Percentiles rank a stretch among this genome's conserved stretches.
Evolutionary conservation across 1,140 invertebrate genomes (phyloP).

Genomic region (Formica selysi): DNA sequence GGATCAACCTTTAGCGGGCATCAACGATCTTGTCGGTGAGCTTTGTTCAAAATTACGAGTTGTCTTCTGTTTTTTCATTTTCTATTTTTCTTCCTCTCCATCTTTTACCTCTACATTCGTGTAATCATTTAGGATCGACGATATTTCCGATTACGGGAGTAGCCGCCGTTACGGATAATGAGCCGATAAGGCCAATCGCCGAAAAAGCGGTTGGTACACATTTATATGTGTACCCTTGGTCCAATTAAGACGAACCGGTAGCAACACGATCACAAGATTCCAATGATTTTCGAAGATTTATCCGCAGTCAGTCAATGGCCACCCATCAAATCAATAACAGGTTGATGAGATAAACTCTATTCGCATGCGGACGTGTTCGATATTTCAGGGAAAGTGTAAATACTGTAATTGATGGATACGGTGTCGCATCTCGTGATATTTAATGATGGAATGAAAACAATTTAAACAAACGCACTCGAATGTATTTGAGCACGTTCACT

Average conservation of each 20-base stretch:
- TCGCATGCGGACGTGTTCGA: background rate
- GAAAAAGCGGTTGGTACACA: conserved; percentile 61
- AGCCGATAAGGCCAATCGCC: conserved; percentile 76
- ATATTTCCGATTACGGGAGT: conserved; percentile 75
- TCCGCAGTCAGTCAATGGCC: conserved; percentile 36
- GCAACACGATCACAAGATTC: conserved; percentile 54
- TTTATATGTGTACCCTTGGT: conserved; percentile 63
- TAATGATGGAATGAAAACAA: background rate
- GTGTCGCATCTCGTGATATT: background rate
- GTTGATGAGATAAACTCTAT: background rate
- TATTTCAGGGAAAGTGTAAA: conserved; percentile 1
- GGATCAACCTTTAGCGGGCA: conserved; percentile 57
- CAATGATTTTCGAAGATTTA: conserved; percentile 70
- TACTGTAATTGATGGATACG: conserved; percentile 23
- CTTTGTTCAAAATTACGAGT: conserved; percentile 68
- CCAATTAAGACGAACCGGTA: conserved; percentile 77
- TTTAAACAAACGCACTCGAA: background rate
- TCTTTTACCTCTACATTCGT: conserved; percentile 42
- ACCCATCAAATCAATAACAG: conserved; percentile 67
- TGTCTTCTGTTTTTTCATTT: conserved; percentile 7
- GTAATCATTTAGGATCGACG: conserved; percentile 74
- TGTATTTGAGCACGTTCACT: background rate
- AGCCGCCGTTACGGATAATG: conserved; percentile 77
- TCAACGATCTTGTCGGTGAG: conserved; percentile 54
- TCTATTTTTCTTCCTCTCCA: background rate